Evolutionary conservation across 2,797 vertebrate genomes (phyloP).

Genomic region (Macrochelys suwanniensis): DNA sequence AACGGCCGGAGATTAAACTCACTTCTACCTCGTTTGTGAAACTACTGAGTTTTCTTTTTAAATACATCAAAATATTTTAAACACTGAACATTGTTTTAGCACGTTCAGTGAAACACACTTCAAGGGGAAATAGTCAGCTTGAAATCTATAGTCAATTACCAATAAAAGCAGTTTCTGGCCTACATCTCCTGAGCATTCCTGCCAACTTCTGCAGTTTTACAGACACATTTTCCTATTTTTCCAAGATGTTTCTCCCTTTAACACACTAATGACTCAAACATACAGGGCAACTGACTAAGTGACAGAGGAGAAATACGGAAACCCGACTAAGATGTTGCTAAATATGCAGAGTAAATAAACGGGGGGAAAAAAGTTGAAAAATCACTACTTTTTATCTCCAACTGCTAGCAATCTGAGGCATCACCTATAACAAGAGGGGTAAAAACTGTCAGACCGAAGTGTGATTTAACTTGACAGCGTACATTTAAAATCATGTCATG

Average conservation of each 20-base stretch:
- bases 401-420: not conserved
- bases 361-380: too few species aligned
- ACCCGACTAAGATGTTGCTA: not conserved
- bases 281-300: not conserved
- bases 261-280: not conserved
- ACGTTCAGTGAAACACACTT: rapidly evolving
- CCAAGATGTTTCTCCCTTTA: not conserved
- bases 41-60: not conserved
- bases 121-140: not conserved
- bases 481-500: not conserved
- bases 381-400: not conserved
- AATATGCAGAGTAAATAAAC: not conserved
- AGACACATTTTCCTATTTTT: rapidly evolving
- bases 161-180: rapidly evolving
- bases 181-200: rapidly evolving
- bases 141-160: rapidly evolving
- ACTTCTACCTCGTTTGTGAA: not conserved
- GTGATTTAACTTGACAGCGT: not conserved
- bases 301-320: not conserved
- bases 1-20: not conserved
- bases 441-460: not conserved
- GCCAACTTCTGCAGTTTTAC: rapidly evolving
- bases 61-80: not conserved
- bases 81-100: rapidly evolving
- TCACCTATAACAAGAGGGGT: not conserved